phyloP scores from a whole-genome alignment of 2,888 invertebrate species.

The Hoplodrina blanda region DNA sequence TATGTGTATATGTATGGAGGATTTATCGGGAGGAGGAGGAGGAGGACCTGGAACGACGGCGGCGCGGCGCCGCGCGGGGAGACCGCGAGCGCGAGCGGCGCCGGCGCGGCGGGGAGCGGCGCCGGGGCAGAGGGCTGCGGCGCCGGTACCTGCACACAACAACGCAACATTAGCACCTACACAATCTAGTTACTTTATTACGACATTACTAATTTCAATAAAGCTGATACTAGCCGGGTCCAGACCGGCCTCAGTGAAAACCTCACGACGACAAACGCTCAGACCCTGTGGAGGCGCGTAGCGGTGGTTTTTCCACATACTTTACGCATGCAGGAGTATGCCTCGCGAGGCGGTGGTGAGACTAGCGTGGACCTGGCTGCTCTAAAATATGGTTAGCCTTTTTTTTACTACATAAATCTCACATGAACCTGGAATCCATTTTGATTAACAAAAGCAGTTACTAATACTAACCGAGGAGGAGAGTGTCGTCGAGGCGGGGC shows the following conservation, averaged over 20 bases:
- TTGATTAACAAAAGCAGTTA: background rate
- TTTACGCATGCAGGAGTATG: no score
- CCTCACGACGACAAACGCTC: no score
- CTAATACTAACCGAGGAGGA: constrained; percentile 79
- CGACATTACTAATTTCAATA: no score
- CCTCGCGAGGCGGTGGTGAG: background rate
- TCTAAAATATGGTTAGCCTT: background rate
- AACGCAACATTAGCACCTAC: background rate
- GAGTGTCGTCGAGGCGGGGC: constrained; percentile 90
- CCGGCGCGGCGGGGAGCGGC: constrained; percentile 91
- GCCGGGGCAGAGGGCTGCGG: constrained; percentile 88
- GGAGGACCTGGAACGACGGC: constrained; percentile 93
- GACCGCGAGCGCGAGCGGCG: constrained; percentile 91
- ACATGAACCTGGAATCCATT: background rate
- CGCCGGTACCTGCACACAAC: constrained; percentile 83
- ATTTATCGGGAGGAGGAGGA: constrained; percentile 93
- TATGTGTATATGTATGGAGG: constrained; percentile 55
- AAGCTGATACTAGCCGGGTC: no score
- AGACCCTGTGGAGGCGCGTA: no score
- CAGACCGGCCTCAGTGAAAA: no score
- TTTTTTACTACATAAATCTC: background rate
- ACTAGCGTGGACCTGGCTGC: background rate
- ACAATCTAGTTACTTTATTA: no score
- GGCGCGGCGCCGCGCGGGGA: constrained; percentile 91
- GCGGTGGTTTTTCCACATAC: no score